Conservation (phyloP, 2,797 vertebrate species). For the Astyanax mexicanus region DNA sequence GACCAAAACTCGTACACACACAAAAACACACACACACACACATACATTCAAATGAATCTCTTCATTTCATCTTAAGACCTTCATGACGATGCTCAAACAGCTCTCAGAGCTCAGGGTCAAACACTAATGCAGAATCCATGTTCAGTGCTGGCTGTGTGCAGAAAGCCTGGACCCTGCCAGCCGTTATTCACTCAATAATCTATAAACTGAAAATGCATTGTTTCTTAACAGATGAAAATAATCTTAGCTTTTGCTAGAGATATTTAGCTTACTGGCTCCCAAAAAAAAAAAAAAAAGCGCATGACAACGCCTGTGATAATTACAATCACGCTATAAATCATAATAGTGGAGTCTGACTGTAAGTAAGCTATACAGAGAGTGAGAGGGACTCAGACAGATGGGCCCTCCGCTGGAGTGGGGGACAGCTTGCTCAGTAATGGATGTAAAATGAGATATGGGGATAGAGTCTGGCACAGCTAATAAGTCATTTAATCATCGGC, state of each 20-base stretch:
- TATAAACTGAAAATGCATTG: constrained; percentile 21
- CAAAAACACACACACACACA: too few species aligned
- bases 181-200: constrained; percentile 50
- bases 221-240: neutral
- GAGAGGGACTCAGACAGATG: constrained; percentile 58
- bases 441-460: constrained; percentile 63
- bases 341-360: constrained; percentile 27
- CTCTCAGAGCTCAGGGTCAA: constrained; percentile 42
- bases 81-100: constrained; percentile 30
- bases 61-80: constrained; percentile 36
- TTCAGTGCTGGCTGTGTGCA: constrained; percentile 31
- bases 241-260: neutral
- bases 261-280: constrained; percentile 18
- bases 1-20: too few species aligned
- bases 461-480: constrained; percentile 66
- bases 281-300: too few species aligned
- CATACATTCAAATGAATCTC: constrained; percentile 52
- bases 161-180: constrained; percentile 43
- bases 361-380: constrained; percentile 37
- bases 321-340: neutral
- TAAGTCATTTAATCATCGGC: constrained; percentile 73
- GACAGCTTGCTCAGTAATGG: constrained; percentile 73
- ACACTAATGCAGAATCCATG: constrained; percentile 12
- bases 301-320: constrained; percentile 12
- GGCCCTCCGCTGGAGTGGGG: constrained; percentile 65